A percentile compares a stretch with the other conserved stretches of the same genome.
phyloP scores from a whole-genome alignment of 2,797 vertebrate genomes.

The Chrysolophus pictus region DNA sequence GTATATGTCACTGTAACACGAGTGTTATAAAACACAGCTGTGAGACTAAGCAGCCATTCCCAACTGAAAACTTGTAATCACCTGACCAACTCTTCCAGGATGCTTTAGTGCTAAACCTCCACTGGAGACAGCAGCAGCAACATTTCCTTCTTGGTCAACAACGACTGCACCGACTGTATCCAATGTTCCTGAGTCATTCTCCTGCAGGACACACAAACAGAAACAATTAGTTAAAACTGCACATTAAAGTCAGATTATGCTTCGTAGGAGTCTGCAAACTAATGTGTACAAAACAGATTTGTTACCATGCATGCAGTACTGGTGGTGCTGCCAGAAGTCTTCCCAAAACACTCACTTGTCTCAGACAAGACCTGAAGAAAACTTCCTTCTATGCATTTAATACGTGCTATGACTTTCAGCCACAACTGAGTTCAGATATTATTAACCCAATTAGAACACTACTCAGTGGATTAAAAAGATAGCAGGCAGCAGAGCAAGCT shows the following conservation, averaged over 20 bases:
- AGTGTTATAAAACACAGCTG: not conserved
- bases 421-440: not conserved
- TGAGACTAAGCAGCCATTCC: not conserved
- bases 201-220: conserved; percentile 72
- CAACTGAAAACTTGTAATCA: conserved; percentile 25
- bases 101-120: conserved; percentile 98
- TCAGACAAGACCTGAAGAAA: not conserved
- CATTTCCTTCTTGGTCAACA: conserved; percentile 96
- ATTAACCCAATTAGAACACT: not conserved
- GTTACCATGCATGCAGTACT: not conserved
- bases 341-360: not conserved
- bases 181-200: conserved; percentile 89
- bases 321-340: not conserved
- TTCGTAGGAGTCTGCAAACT: not conserved
- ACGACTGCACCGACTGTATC: conserved; percentile 97
- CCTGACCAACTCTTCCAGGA: conserved; percentile 97
- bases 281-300: not conserved
- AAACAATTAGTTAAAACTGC: not conserved
- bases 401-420: not conserved
- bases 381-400: not conserved
- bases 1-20: too few species aligned
- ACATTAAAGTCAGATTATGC: not conserved
- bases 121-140: conserved; percentile 97
- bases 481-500: not conserved
- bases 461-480: not conserved